phyloP scores from a whole-genome alignment of 92 coral and sea anemone species.

The Scolanthus callimorphus region DNA sequence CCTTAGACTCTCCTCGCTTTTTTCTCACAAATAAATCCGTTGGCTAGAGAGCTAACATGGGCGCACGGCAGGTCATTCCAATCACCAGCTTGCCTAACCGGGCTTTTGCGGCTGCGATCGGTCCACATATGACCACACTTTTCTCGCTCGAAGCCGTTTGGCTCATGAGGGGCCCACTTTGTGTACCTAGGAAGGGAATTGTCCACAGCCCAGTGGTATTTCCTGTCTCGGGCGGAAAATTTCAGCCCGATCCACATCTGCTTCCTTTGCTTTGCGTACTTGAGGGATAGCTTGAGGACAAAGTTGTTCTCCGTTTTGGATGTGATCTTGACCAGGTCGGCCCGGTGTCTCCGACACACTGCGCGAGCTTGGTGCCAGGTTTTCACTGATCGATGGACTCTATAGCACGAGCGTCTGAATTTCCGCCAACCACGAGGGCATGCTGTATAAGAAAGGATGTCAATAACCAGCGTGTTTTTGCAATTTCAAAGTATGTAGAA shows the following conservation, averaged over 20 bases:
- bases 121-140: conserved; percentile 13
- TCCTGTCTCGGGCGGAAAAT: neutral
- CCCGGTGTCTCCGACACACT: neutral
- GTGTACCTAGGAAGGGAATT: conserved; percentile 2
- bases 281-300: neutral
- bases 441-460: too few relatives aligned
- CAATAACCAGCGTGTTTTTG: too few relatives aligned
- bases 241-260: conserved; percentile 5
- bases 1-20: too few relatives aligned
- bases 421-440: conserved; percentile 6
- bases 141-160: conserved; percentile 14
- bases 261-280: neutral
- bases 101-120: too few relatives aligned
- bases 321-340: conserved; percentile 5
- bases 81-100: too few relatives aligned
- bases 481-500: too few relatives aligned
- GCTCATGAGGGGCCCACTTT: conserved; percentile 7
- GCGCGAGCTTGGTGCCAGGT: conserved; percentile 9
- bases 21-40: too few relatives aligned
- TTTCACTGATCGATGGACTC: neutral
- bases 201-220: conserved; percentile 8
- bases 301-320: conserved; percentile 11
- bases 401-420: conserved; percentile 1
- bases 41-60: too few relatives aligned
- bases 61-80: too few relatives aligned